Evolutionary conservation across 2,113 vertebrate genomes (phyloP).

Genomic region (Ariopsis seemanni): DNA sequence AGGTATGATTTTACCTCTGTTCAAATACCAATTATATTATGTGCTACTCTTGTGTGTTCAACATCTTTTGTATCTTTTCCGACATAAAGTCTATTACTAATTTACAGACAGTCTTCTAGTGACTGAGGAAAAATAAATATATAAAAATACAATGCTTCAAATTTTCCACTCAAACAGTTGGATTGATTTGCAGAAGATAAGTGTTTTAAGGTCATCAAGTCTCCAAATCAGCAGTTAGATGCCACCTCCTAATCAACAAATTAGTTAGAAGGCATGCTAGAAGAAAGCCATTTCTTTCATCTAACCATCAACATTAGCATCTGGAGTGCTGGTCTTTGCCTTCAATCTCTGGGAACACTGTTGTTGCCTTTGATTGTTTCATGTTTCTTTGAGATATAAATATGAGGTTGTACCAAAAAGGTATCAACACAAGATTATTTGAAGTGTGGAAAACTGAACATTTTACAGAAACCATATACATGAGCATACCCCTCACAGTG

Average conservation of each 20-base stretch:
- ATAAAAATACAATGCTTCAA: background rate
- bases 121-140: background rate
- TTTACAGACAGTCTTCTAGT: background rate
- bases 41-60: background rate
- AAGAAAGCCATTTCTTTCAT: background rate
- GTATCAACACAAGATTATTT: background rate
- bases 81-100: background rate
- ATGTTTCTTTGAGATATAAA: background rate
- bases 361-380: background rate
- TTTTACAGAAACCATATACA: background rate
- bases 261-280: background rate
- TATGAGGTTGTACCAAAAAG: background rate
- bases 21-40: no score
- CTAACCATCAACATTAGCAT: background rate
- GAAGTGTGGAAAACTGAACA: background rate
- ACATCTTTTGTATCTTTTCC: background rate
- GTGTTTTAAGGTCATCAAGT: background rate
- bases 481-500: background rate
- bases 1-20: conserved; percentile 65
- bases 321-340: background rate
- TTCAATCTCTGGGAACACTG: background rate
- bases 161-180: background rate
- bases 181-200: background rate
- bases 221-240: background rate
- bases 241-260: background rate